phyloP scores from a whole-genome alignment of 1,140 invertebrate species.

The Drosophila prosaltans region DNA sequence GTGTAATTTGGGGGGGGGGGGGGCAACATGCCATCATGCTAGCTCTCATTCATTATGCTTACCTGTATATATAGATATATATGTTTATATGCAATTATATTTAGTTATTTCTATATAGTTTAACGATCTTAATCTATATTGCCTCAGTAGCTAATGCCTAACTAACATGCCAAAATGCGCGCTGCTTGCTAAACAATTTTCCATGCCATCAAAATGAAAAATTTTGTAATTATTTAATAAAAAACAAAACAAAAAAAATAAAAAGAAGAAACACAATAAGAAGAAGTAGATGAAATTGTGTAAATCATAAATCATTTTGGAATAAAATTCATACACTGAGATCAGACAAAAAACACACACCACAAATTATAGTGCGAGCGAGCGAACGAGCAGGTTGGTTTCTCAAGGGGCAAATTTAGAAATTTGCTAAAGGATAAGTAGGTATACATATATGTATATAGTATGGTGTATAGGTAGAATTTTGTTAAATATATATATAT shows the following conservation, averaged over 20 bases:
- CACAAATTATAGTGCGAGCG: slow-evolving; percentile 18
- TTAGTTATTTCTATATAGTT: slow-evolving; percentile 24
- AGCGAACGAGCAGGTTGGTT: slow-evolving; percentile 33
- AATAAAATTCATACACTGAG: slow-evolving; percentile 3
- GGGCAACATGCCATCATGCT: slow-evolving; percentile 20
- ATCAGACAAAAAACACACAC: slow-evolving; percentile 15
- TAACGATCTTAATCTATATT: slow-evolving; percentile 21
- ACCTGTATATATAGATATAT: slow-evolving; percentile 35
- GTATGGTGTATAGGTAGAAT: not conserved
- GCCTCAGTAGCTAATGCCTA: slow-evolving; percentile 7
- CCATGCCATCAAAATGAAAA: slow-evolving; percentile 4
- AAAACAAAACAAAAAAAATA: not conserved
- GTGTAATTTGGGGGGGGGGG: not conserved
- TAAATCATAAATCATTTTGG: not conserved
- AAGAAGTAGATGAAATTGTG: no score
- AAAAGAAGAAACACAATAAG: no score
- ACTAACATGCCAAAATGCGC: slow-evolving; percentile 66
- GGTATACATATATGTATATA: not conserved
- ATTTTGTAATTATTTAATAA: not conserved
- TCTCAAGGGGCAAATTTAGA: slow-evolving; percentile 20
- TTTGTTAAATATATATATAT: not conserved
- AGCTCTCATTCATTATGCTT: slow-evolving; percentile 37
- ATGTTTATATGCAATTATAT: slow-evolving; percentile 33
- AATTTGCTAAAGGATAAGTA: not conserved
- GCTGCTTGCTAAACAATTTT: slow-evolving; percentile 59